phyloP scores from a whole-genome alignment of 2,888 invertebrate genomes.

The Hylaea fasciaria region DNA sequence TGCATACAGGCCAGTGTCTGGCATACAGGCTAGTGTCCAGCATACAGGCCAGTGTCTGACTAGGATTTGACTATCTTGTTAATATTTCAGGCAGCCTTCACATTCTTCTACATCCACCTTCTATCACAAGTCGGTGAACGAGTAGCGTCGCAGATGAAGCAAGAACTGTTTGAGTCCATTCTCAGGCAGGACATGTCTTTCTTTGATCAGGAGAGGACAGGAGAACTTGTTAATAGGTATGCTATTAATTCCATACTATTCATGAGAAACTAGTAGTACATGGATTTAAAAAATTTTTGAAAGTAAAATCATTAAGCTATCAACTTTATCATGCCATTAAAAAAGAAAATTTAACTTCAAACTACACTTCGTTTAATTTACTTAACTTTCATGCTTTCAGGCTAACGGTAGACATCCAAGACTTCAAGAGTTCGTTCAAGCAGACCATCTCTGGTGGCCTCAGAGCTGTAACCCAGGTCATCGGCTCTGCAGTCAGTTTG shows the following conservation, averaged over 20 bases:
- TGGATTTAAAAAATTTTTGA: too few relatives aligned
- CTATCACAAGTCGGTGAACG: slow-evolving; percentile 95
- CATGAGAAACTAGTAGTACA: too few relatives aligned
- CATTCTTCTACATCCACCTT: slow-evolving; percentile 95
- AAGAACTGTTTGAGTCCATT: slow-evolving; percentile 92
- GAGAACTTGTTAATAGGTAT: slow-evolving; percentile 95
- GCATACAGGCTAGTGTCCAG: too few relatives aligned
- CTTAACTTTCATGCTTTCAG: too few relatives aligned
- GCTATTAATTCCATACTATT: too few relatives aligned
- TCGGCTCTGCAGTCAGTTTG: slow-evolving; percentile 91
- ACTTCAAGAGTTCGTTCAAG: slow-evolving; percentile 98
- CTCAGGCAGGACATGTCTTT: slow-evolving; percentile 95
- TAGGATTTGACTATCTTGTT: background rate
- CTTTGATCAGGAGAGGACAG: slow-evolving; percentile 95
- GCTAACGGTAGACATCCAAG: slow-evolving; percentile 96
- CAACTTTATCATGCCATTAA: too few relatives aligned
- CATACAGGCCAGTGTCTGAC: too few relatives aligned
- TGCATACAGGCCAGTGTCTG: too few relatives aligned
- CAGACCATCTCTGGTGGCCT: slow-evolving; percentile 96
- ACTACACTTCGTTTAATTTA: too few relatives aligned
- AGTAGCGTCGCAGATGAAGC: slow-evolving; percentile 92
- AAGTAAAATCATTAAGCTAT: too few relatives aligned
- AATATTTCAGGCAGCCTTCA: slow-evolving; percentile 91
- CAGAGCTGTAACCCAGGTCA: slow-evolving; percentile 88
- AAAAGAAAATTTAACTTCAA: too few relatives aligned